These are phyloP conservation scores for Morone chrysops DNA, from an alignment of 2,113 vertebrate species.

Conservation along the genomic window DNA sequence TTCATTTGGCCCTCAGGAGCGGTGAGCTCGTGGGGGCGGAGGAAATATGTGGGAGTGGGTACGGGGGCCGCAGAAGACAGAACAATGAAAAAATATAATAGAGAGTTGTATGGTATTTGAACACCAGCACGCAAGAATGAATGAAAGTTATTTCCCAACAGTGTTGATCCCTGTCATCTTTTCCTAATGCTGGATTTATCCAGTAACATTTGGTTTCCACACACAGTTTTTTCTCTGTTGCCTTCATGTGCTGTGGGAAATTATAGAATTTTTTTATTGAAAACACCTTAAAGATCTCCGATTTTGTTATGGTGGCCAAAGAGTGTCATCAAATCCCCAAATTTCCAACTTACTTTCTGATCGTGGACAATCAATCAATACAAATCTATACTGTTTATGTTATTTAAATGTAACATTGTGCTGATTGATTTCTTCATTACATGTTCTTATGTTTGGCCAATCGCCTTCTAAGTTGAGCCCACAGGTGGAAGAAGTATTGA, in stretches of 20 bases:
- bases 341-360: not conserved
- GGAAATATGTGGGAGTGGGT: conserved; percentile 54
- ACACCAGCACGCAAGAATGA: conserved; percentile 19
- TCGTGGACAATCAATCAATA: too few relatives aligned
- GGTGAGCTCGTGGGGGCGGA: conserved; percentile 54
- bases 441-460: too few relatives aligned
- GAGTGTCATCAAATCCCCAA: not conserved
- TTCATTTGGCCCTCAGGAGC: conserved; percentile 92
- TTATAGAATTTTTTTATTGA: not conserved
- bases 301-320: not conserved
- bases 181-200: not conserved
- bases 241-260: conserved; percentile 24
- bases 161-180: conserved; percentile 26
- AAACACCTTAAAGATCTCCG: not conserved
- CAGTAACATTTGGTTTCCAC: not conserved
- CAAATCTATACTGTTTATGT: too few relatives aligned
- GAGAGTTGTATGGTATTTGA: conserved; percentile 37
- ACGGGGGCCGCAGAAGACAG: conserved; percentile 35
- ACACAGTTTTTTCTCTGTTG: not conserved
- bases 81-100: conserved; percentile 47
- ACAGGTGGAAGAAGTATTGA: too few relatives aligned
- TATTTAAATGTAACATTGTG: too few relatives aligned
- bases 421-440: too few relatives aligned
- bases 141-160: conserved; percentile 15
- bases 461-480: too few relatives aligned